Conservation (phyloP, 2,797 vertebrate genomes). For the Euthynnus affinis region DNA sequence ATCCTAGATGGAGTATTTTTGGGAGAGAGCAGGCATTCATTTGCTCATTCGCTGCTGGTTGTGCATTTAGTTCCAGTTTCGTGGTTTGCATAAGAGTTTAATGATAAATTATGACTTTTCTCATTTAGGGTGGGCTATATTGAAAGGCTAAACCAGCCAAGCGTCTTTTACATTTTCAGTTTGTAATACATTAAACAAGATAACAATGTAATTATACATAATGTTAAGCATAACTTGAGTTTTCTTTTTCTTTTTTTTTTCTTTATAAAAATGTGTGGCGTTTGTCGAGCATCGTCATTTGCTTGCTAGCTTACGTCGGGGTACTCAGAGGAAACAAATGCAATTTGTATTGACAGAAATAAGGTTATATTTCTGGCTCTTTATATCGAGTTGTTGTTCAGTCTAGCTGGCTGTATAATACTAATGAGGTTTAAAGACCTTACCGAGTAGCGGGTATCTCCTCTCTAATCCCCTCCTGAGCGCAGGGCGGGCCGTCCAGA, state of each 20-base stretch:
- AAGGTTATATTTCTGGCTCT: constrained; percentile 35
- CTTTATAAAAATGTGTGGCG: neutral
- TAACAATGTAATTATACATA: neutral
- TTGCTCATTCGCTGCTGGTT: neutral
- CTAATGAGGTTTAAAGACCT: constrained; percentile 52
- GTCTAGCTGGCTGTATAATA: neutral
- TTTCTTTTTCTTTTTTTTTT: rapidly evolving
- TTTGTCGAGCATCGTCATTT: neutral
- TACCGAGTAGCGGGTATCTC: constrained; percentile 62
- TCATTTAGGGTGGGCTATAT: neutral
- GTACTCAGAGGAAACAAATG: constrained; percentile 11
- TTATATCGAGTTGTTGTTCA: neutral
- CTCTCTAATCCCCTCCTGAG: constrained; percentile 68
- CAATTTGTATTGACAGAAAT: constrained; percentile 1
- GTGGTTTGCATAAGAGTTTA: neutral
- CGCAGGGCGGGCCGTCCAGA: constrained; percentile 53
- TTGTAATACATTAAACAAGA: neutral
- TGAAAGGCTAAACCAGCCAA: neutral
- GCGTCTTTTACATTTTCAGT: neutral
- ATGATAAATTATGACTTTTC: neutral
- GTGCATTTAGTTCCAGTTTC: no score
- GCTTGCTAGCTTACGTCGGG: neutral
- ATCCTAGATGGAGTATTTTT: neutral
- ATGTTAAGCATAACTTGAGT: no score
- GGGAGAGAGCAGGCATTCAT: neutral